Base-by-base conservation (phyloP, 1,140 invertebrate species). In the Conus betulinus region DNA sequence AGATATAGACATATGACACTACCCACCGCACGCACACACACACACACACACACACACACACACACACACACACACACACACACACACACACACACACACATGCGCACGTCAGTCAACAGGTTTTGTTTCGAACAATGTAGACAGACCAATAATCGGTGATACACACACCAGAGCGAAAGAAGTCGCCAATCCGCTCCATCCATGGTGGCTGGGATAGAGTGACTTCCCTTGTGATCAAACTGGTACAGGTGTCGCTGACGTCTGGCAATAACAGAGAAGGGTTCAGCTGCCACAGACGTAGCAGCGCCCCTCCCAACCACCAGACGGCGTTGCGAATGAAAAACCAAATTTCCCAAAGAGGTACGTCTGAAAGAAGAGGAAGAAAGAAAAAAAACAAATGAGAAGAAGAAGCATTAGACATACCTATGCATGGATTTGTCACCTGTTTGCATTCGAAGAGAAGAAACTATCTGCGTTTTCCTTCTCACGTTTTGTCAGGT, bases 241-340 rank as follows among this genome's bases (percentile, higher is more conserved):
- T 83, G 52, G 27, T 88, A 84, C 23, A 87, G 85, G 60, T 87
- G 85, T 10, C 85, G 84, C 79, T 85, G 86, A 0, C 87, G 84
- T 55, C 88, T 57, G 10, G 63, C 27, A 10, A 85, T 39, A 2
- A 88, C 55, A 39, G 84, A 88, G 25, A 88, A 4, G 87, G 89
- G 84, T 90, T 90, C 60, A 90, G 53, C 17, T 85, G 10, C 89
- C 84, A 88, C 27, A 90, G 78, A 5, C 52, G 55, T 3, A 84
- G 55, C 3, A 90, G 11, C 3, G 82, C 88, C 7, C 53, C 76
- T 2, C 20, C 67, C 71, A 90, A 67, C 63, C 84, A 87, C 85
- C 87, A 88, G 67, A 90, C 10, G 25, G 83, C 87, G 55, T 55
- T 83, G 39, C 84, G 84, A 10, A 88, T 23, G 5, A 87, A 78